Evolutionary conservation across 1,140 invertebrate species (phyloP), one percentile per base, ranked within the genome.

Genomic region (Drosophila insularis): DNA sequence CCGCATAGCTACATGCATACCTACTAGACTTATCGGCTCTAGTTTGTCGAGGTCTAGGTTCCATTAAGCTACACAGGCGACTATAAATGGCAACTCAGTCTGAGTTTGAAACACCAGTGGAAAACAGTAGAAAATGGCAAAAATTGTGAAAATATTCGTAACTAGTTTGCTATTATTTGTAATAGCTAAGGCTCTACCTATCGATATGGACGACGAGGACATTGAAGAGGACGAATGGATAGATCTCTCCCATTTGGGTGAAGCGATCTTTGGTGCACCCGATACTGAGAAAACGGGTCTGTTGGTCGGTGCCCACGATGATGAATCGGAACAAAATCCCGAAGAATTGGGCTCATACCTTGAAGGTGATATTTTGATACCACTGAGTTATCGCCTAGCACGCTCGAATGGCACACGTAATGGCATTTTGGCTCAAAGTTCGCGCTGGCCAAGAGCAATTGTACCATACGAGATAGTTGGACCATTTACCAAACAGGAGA

Each of bases 311-410:
- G 96, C 87, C 78, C 95, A 95, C 93, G 92, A 93, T 37, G 81
- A 89, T 4, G 91, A 93, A 94, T 74, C 95, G 0, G 85, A 91
- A 1, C 91, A 94, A 35, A 96, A 96, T 86, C 95, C 96, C 0
- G 96, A 97, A 81, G 96, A 96, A 81, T 87, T 95, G 63, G 95
- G 96, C 1, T 93, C 93, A 1, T 96, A 96, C 80, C 92, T 93
- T 0, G 95, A 96, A 81, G 96, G 96, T 94, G 11, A 93, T 92
- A 32, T 96, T 94, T 81, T 93, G 91, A 8, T 94, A 95, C 90
- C 95, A 93, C 19, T 95, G 95, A 79, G 95, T 94, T 71, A 76
- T 21, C 37, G 71, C 0, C 90, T 93, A 63, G 32, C 19, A 3
- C 63, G 75, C 17, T 72, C 23, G 2, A 1, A 76, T 78, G 62